These are phyloP conservation scores for Pogonognathellus flavescens DNA, from an alignment of 1,140 invertebrate species.

Conservation along the genomic window DNA sequence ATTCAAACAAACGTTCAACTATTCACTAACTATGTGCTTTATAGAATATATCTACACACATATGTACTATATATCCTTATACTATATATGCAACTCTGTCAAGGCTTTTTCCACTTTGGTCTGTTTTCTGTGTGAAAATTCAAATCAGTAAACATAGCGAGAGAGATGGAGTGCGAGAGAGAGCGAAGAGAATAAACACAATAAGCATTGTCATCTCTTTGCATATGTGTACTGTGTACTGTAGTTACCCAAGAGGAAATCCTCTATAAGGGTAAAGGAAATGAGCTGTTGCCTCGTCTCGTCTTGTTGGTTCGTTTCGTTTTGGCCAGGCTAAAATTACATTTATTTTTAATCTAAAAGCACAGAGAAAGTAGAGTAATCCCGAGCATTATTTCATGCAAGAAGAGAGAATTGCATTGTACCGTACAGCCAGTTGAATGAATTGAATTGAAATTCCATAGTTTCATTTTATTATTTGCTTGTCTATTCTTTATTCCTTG, in stretches of 20 bases:
- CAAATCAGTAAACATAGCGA: not conserved
- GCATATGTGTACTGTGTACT: not conserved
- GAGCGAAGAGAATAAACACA: not conserved
- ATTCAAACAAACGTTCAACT: not conserved
- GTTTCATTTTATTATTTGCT: slow-evolving; percentile 22
- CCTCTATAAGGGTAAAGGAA: not conserved
- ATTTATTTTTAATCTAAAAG: slow-evolving; percentile 48
- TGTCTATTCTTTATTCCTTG: too few relatives aligned
- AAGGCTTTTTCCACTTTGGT: slow-evolving; percentile 16
- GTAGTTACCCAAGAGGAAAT: not conserved
- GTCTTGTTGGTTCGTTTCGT: slow-evolving; percentile 2
- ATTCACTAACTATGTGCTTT: not conserved
- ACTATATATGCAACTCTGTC: slow-evolving; percentile 5
- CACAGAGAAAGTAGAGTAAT: slow-evolving; percentile 4
- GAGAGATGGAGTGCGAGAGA: not conserved
- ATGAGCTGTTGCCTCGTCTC: not conserved
- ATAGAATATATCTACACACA: too few relatives aligned
- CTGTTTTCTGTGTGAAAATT: slow-evolving; percentile 22
- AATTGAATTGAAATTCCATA: slow-evolving; percentile 37
- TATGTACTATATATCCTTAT: not conserved
- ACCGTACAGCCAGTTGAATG: not conserved
- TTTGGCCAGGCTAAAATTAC: slow-evolving; percentile 19
- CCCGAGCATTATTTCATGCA: slow-evolving; percentile 1
- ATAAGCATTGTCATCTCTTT: not conserved
- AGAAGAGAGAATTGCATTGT: not conserved